A percentile compares a stretch with the other conserved stretches of the same genome.
These are phyloP conservation scores for Plumapathes pennacea DNA, from an alignment of 92 coral and sea anemone species.

Conservation along the genomic window DNA sequence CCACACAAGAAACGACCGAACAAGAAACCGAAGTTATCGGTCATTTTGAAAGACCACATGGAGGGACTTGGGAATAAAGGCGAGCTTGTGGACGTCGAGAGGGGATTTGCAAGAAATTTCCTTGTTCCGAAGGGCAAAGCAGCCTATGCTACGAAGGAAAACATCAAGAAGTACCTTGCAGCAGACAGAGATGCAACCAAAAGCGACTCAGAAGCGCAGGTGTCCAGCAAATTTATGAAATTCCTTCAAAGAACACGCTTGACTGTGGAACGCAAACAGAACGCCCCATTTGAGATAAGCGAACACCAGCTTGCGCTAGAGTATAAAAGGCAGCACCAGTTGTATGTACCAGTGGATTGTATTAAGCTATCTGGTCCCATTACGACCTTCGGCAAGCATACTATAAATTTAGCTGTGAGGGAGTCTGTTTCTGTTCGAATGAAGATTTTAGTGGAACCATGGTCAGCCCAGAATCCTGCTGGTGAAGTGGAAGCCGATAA, in stretches of 20 bases:
- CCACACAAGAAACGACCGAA: constrained; percentile 81
- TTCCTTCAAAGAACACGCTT: constrained; percentile 67
- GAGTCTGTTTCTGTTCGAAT: constrained; percentile 60
- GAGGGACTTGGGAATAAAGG: constrained; percentile 84
- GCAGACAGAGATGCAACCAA: constrained; percentile 51
- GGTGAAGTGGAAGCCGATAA: too few relatives aligned
- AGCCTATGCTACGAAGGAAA: constrained; percentile 89
- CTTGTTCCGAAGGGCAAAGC: constrained; percentile 84
- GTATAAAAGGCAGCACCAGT: constrained; percentile 69
- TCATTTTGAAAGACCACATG: constrained; percentile 76
- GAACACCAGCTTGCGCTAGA: constrained; percentile 83
- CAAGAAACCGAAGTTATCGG: constrained; percentile 68
- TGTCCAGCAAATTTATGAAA: constrained; percentile 61
- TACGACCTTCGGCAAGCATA: constrained; percentile 71
- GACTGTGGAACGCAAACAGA: constrained; percentile 65
- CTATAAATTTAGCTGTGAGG: constrained; percentile 61
- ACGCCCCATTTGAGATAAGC: constrained; percentile 52
- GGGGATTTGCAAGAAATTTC: constrained; percentile 84
- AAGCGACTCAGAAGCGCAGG: constrained; percentile 50
- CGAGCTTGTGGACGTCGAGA: constrained; percentile 79
- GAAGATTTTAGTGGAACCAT: constrained; percentile 68
- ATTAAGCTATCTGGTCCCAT: constrained; percentile 68
- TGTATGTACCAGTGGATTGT: constrained; percentile 83
- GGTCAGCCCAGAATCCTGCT: too few relatives aligned
- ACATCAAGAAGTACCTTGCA: constrained; percentile 59